Evolutionary conservation across 2,888 invertebrate genomes (phyloP), one percentile per base, ranked within the genome.

Genomic region (Patella caerulea): DNA sequence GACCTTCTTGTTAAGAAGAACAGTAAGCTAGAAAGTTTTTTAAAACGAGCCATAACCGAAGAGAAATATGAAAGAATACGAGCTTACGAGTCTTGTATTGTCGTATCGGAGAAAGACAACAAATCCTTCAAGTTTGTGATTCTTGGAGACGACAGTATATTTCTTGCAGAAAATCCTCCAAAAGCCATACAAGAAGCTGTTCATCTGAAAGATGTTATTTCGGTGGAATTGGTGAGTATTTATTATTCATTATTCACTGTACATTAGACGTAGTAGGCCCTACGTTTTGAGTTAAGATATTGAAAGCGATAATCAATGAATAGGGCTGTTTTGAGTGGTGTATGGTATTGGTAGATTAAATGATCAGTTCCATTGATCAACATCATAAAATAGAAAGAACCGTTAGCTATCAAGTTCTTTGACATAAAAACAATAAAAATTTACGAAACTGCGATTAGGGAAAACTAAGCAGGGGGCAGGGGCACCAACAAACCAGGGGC

Each of bases 101-200:
- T 91, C 69, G 87, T 89, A 17, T 90, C 90, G n/a, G 89, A 89
- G 76, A 88, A 86, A 73, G 91, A 90, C 75, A 88, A 90, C 77
- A 91, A 90, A 77, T 86, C 89, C 0, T 91, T 90, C 82, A 91
- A 91, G 79, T 91, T 87, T 80, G 88, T 90, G 15, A 82, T 91
- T 45, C 82, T 91, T 19, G 88, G 87, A 53, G 91, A 91, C 78
- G 90, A 91, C 76, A 89, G 88, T 84, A 85, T 91, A 34, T 91
- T 90, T 81, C 81, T 91, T 76, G 90, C 91, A 53, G 91, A 91
- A 82, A 91, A 91, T 78, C 91, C 91, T 9, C 91, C 91, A 0
- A 90, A 89, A 81, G 86, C 87, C 52, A 81, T 90, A 15, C 85
- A 86, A 45, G 84, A 86, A 56, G 86, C 84, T n/a, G 88, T 90